Percentiles rank a stretch among this genome's conserved stretches.
These are phyloP conservation scores for Acanthosepion lycidas DNA, from an alignment of 2,888 invertebrate species.

Conservation along the genomic window DNA sequence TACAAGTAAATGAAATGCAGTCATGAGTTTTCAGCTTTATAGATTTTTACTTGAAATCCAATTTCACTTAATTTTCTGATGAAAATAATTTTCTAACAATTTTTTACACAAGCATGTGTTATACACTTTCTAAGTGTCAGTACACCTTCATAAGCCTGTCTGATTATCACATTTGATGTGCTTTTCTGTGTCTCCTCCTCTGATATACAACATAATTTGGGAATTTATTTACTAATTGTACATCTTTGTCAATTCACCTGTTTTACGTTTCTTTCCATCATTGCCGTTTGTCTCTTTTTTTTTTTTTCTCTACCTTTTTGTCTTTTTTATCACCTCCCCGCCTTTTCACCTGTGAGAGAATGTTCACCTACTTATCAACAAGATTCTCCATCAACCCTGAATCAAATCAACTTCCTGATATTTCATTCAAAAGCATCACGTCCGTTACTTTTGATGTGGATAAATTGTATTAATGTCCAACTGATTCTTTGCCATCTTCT, in stretches of 20 bases:
- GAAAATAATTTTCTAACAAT: not conserved
- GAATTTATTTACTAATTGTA: not conserved
- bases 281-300: not conserved
- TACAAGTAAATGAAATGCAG: too few relatives aligned
- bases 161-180: too few relatives aligned
- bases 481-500: not conserved
- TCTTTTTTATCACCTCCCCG: too few relatives aligned
- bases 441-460: not conserved
- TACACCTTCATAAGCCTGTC: not conserved
- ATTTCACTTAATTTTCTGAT: not conserved
- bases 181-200: not conserved
- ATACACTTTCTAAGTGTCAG: not conserved
- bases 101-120: not conserved
- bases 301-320: not conserved
- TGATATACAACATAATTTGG: not conserved
- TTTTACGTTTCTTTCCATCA: not conserved
- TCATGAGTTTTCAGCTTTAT: too few relatives aligned
- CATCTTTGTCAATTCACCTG: not conserved
- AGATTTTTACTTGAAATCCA: not conserved
- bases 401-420: conserved; percentile 33
- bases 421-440: not conserved
- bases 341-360: not conserved
- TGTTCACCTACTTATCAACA: not conserved
- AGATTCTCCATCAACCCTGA: not conserved
- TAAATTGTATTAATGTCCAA: not conserved